Evolutionary conservation across 2,113 vertebrate genomes (phyloP).

Genomic region (Pteropus alecto): DNA sequence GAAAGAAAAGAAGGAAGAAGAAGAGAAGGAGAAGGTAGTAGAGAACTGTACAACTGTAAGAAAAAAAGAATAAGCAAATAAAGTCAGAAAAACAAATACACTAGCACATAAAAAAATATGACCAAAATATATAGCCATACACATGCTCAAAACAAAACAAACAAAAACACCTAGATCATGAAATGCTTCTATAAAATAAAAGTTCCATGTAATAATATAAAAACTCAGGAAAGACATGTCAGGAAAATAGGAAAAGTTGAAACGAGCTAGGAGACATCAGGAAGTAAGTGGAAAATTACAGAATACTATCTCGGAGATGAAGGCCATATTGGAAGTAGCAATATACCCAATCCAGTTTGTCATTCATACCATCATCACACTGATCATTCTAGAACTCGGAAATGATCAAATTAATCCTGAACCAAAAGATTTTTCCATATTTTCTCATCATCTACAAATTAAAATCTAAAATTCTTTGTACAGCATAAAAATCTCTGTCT

Average conservation of each 20-base stretch:
- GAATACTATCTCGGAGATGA: neutral
- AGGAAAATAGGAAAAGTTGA: neutral
- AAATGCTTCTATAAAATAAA: neutral
- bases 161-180: neutral
- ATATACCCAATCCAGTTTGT: neutral
- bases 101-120: too few relatives aligned
- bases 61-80: neutral
- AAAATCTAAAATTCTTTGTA: neutral
- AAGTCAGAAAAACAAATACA: neutral
- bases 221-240: neutral
- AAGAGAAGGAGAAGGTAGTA: neutral
- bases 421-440: neutral
- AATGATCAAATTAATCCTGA: neutral
- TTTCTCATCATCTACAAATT: neutral
- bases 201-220: neutral
- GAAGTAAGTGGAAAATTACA: neutral
- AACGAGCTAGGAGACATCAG: neutral
- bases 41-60: fast-evolving
- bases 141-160: neutral
- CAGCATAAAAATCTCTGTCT: neutral
- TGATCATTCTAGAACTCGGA: neutral
- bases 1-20: neutral
- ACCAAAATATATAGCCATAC: neutral
- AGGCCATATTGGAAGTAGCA: neutral
- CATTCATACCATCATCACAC: neutral